phyloP scores from a whole-genome alignment of 35 echinoderm and acorn worm species.

The Apostichopus californicus region DNA sequence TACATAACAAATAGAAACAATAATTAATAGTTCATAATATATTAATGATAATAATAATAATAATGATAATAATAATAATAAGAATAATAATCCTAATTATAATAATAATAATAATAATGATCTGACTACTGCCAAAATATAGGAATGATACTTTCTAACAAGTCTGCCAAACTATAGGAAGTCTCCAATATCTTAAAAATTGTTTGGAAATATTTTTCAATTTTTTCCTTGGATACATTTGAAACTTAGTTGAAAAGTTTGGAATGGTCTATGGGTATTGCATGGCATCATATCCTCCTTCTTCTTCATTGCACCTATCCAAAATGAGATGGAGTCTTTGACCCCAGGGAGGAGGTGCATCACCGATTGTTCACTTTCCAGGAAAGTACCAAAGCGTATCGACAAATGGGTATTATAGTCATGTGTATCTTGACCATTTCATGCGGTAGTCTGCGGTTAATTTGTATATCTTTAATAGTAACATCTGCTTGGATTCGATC shows the following conservation, averaged over 20 bases:
- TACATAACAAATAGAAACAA: conserved; percentile 47
- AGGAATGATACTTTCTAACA: background rate
- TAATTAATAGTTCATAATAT: background rate
- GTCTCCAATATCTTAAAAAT: background rate
- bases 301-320: background rate
- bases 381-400: no score
- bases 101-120: background rate
- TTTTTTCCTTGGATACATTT: conserved; percentile 1
- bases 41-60: background rate
- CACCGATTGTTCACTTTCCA: no score
- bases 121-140: background rate
- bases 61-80: background rate
- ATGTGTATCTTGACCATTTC: no score
- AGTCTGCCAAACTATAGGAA: background rate
- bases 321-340: background rate
- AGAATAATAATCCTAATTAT: no score
- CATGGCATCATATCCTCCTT: background rate
- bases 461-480: no score
- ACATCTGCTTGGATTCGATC: no score
- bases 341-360: background rate
- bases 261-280: conserved; percentile 52
- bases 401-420: no score
- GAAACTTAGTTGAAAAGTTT: conserved; percentile 45
- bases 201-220: background rate
- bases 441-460: no score